Conservation (phyloP, 2,888 invertebrate species). For the Caradrina clavipalpis region DNA sequence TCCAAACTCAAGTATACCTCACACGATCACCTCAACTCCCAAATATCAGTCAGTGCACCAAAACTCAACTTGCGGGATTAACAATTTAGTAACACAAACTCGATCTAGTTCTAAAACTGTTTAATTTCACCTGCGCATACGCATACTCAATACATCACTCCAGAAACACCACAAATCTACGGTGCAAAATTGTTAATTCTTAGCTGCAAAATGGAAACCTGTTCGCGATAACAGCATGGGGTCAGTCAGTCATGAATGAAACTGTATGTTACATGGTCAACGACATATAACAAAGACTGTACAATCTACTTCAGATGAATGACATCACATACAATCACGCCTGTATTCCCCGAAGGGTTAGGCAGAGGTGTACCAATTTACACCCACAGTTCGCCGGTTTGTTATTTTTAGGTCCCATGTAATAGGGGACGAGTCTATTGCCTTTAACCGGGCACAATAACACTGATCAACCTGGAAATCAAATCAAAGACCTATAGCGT, state of each 20-base stretch:
- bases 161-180: conserved; percentile 48
- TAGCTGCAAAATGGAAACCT: conserved; percentile 33
- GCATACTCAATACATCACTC: conserved; percentile 56
- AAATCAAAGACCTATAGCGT: too few relatives aligned
- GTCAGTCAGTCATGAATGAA: conserved; percentile 63
- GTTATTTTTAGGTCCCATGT: too few relatives aligned
- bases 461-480: too few relatives aligned
- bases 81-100: conserved; percentile 47
- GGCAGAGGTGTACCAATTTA: too few relatives aligned
- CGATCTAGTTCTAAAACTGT: conserved; percentile 59
- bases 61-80: conserved; percentile 35
- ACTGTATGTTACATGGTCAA: conserved; percentile 60
- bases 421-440: too few relatives aligned
- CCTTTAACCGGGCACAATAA: too few relatives aligned
- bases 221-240: conserved; percentile 52
- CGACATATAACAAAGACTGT: conserved; percentile 59
- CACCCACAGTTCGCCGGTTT: too few relatives aligned
- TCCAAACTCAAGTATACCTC: background rate
- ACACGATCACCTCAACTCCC: background rate
- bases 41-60: conserved; percentile 24
- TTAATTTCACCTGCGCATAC: conserved; percentile 57
- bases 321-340: too few relatives aligned
- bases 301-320: conserved; percentile 33
- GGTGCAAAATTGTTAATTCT: conserved; percentile 46
- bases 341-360: too few relatives aligned